Conservation (phyloP, 2,797 vertebrate species). For the Coregonus sp. region DNA sequence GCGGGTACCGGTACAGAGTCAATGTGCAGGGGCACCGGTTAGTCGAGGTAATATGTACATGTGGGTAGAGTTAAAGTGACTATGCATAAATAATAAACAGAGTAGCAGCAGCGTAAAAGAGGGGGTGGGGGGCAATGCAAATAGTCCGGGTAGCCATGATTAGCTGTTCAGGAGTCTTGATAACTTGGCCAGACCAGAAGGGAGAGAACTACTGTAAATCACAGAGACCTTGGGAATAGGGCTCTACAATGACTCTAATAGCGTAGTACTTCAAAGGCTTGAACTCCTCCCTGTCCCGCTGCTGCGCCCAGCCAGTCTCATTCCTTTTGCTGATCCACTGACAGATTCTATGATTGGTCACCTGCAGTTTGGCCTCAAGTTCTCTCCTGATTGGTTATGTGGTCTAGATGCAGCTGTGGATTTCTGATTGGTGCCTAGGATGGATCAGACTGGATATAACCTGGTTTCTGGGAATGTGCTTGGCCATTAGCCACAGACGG, state of each 20-base stretch:
- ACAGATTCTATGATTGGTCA: conserved; percentile 1
- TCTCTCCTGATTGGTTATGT: neutral
- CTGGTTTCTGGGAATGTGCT: neutral
- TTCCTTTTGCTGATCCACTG: neutral
- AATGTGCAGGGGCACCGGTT: no score
- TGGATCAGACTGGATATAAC: neutral
- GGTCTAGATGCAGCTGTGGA: neutral
- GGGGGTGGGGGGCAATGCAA: no score
- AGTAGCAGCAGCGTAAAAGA: no score
- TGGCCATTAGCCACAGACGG: neutral
- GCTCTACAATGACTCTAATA: neutral
- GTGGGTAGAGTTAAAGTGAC: no score
- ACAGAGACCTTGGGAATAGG: no score
- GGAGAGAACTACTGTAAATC: no score
- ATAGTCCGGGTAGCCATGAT: no score
- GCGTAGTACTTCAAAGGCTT: neutral
- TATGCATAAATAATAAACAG: no score
- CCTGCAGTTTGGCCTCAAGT: neutral
- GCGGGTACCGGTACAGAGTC: no score
- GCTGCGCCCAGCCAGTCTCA: neutral
- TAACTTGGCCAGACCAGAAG: no score
- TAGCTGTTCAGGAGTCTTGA: no score
- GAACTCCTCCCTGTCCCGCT: neutral
- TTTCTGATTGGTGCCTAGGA: conserved; percentile 3
- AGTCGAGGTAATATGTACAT: no score